Conservation (phyloP, 2,888 invertebrate species). For the Chelonus formosanus region DNA sequence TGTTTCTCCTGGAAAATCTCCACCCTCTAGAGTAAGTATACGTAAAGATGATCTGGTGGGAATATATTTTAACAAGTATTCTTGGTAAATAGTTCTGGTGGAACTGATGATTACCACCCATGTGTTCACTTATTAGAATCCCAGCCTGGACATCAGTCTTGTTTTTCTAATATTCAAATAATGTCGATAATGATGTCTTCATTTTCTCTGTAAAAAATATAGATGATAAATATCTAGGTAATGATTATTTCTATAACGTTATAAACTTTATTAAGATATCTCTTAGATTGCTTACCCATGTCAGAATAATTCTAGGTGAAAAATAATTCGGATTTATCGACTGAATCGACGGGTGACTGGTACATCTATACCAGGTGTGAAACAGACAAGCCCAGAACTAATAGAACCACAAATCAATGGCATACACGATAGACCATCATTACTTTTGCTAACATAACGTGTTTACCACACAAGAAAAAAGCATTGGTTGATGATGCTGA, state of each 20-base stretch:
- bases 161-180: too few relatives aligned
- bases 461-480: conserved; percentile 57
- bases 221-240: background rate
- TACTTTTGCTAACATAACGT: conserved; percentile 59
- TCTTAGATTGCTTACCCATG: conserved; percentile 16
- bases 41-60: conserved; percentile 7
- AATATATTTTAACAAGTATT: conserved; percentile 18
- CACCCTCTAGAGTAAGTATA: conserved; percentile 11
- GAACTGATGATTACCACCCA: conserved; percentile 31
- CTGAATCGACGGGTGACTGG: conserved; percentile 43
- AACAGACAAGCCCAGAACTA: conserved; percentile 58
- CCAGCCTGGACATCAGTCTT: too few relatives aligned
- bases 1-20: conserved; percentile 19
- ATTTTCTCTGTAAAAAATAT: too few relatives aligned
- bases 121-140: background rate
- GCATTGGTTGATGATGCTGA: conserved; percentile 20
- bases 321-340: conserved; percentile 59
- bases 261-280: background rate
- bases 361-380: conserved; percentile 50
- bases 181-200: too few relatives aligned
- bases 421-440: conserved; percentile 56
- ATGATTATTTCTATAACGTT: background rate
- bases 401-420: conserved; percentile 64
- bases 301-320: conserved; percentile 13
- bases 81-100: background rate